These are phyloP conservation scores for Cyaniris semiargus DNA, from an alignment of 2,888 invertebrate species.

Conservation along the genomic window DNA sequence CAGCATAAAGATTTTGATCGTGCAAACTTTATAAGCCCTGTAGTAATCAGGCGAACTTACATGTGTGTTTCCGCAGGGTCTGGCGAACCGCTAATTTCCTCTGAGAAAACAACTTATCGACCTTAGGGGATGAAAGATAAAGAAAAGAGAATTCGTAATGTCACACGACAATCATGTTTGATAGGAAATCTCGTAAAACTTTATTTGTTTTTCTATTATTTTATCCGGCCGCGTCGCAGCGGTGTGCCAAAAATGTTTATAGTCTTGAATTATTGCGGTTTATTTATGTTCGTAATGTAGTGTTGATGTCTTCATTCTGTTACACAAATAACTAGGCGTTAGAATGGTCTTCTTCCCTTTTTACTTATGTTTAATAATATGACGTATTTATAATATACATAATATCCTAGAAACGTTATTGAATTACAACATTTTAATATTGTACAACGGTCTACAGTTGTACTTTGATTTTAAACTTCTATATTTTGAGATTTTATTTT, in stretches of 20 bases:
- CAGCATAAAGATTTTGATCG: neutral
- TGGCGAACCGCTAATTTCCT: conserved; percentile 51
- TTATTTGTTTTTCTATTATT: conserved; percentile 43
- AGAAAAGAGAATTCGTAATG: conserved; percentile 45
- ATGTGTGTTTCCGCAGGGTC: conserved; percentile 11
- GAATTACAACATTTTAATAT: too few relatives aligned
- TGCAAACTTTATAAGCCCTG: neutral
- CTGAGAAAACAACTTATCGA: conserved; percentile 50
- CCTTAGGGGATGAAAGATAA: conserved; percentile 46
- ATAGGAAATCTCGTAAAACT: conserved; percentile 48
- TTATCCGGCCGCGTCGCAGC: conserved; percentile 28
- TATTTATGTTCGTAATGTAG: conserved; percentile 1
- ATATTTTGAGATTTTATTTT: too few relatives aligned
- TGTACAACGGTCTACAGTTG: too few relatives aligned
- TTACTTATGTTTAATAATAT: neutral
- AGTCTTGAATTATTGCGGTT: conserved; percentile 14
- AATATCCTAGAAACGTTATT: too few relatives aligned
- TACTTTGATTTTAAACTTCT: too few relatives aligned
- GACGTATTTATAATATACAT: too few relatives aligned
- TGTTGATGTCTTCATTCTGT: neutral
- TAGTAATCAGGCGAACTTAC: conserved; percentile 18
- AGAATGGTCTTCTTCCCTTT: neutral
- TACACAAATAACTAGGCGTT: neutral
- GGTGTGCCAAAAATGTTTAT: conserved; percentile 22
- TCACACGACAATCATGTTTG: conserved; percentile 44